phyloP scores from a whole-genome alignment of 1,140 invertebrate species.

The Ridgeia piscesae region DNA sequence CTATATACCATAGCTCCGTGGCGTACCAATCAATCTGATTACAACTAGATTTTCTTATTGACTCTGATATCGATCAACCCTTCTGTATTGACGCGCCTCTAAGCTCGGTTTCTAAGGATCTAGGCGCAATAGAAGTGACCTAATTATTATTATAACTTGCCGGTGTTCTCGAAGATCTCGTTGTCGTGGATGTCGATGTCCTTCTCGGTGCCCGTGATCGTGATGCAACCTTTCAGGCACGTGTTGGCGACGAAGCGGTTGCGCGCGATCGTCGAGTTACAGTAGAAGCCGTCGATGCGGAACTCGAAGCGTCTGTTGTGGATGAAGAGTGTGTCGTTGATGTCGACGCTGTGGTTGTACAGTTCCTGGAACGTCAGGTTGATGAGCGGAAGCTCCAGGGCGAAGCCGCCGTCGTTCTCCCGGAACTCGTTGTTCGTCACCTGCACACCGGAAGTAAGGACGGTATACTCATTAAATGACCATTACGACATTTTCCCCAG shows the following conservation, averaged over 20 bases:
- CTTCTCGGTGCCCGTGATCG: conserved; percentile 95
- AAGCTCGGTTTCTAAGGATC: no score
- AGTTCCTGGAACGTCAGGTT: conserved; percentile 29
- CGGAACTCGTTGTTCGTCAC: conserved; percentile 76
- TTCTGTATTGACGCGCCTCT: no score
- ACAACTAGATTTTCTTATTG: no score
- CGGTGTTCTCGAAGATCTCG: conserved; percentile 77
- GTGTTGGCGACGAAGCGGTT: conserved; percentile 85
- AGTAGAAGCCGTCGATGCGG: conserved; percentile 81
- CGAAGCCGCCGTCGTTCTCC: conserved; percentile 75
- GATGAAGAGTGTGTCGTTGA: conserved; percentile 42
- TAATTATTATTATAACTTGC: no score
- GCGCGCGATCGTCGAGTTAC: conserved; percentile 72
- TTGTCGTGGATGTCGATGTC: conserved; percentile 76
- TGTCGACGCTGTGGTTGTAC: conserved; percentile 44
- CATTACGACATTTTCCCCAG: no score
- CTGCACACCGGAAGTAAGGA: not conserved
- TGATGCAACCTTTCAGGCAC: conserved; percentile 81
- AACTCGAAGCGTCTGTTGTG: conserved; percentile 51
- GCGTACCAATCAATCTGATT: no score
- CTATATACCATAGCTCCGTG: no score
- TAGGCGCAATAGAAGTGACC: no score
- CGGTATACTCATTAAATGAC: no score
- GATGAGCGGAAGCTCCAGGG: conserved; percentile 62
- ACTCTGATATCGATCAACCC: no score